Evolutionary conservation across 2,113 vertebrate species (phyloP), one percentile per base, ranked within the genome.

Genomic region (Dolichotis patagonum): DNA sequence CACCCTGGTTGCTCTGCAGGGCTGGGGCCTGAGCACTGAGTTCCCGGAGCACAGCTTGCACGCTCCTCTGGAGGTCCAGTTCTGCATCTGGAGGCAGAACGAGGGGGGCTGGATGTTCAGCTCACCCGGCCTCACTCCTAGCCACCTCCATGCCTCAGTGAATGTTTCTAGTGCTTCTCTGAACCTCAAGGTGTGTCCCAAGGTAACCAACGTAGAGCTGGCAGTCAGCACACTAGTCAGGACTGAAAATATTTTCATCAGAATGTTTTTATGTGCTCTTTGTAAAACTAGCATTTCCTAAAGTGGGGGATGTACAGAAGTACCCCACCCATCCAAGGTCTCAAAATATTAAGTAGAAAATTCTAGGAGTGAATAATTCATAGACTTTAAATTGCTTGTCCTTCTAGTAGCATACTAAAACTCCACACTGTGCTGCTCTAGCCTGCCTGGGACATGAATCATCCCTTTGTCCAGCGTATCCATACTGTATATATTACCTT

Each of bases 11-110:
- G 3, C 97, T 97, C 85, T 98, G 98, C 96, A 98, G 98, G 46
- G 98, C 84, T 0, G 98, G 92, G 30, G 98, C 97, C 52, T 98
- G 98, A 77, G 97, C 87, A 0, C 99, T 99, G 28, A 99, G 98
- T 78, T 99, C 99, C 38, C 99, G 98, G 41, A 99, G 98, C 89
- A 99, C 98, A 0, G 99, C 99, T 85, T 99, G 99, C 80, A 99
- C 98, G 0, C 99, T 99, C 95, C 99, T 99, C 97, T 99, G 99
- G 73, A 99, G 98, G 93, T 99, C 99, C 0, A 99, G 98, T 96
- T 99, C 99, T 20, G 98, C 96, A 83, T 99, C 98, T 96, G 96
- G 93, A 86, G 43, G 91, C 35, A 49, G 14, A 19, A 49, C 54
- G 6, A 3, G 0, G 0, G 0, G 71, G 32, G 78, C 5, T 12